Evolutionary conservation across 2,888 invertebrate genomes (phyloP).

Genomic region (Acheta domesticus): DNA sequence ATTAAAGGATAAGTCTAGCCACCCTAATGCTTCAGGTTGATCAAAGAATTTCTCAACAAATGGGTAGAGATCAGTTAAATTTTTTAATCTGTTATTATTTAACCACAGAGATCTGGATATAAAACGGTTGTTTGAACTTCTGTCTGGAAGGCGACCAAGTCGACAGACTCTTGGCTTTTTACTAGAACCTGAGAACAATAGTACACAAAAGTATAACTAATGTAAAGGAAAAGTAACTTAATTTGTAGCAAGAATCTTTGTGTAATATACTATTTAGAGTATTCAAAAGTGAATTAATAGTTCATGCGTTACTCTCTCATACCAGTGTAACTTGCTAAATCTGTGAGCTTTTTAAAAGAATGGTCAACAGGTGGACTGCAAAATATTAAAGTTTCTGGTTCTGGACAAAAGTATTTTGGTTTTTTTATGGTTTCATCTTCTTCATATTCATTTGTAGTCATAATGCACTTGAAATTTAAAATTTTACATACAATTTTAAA

Average conservation of each 20-base stretch:
- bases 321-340: too few relatives aligned
- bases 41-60: not conserved
- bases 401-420: not conserved
- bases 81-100: constrained; percentile 4
- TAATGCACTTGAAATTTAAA: not conserved
- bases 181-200: too few relatives aligned
- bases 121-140: too few relatives aligned
- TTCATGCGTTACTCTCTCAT: too few relatives aligned
- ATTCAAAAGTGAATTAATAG: too few relatives aligned
- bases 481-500: not conserved
- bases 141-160: too few relatives aligned
- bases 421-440: not conserved
- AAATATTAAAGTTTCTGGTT: not conserved
- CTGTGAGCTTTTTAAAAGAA: not conserved
- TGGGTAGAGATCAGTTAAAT: not conserved
- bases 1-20: not conserved
- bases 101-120: not conserved
- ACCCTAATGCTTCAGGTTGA: not conserved
- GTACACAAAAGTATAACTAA: too few relatives aligned
- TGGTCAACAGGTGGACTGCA: not conserved
- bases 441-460: not conserved
- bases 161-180: too few relatives aligned
- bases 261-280: too few relatives aligned
- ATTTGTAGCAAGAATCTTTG: too few relatives aligned
- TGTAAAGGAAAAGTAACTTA: too few relatives aligned